Conservation (phyloP, 2,113 vertebrate genomes). For the Polypterus senegalus region DNA sequence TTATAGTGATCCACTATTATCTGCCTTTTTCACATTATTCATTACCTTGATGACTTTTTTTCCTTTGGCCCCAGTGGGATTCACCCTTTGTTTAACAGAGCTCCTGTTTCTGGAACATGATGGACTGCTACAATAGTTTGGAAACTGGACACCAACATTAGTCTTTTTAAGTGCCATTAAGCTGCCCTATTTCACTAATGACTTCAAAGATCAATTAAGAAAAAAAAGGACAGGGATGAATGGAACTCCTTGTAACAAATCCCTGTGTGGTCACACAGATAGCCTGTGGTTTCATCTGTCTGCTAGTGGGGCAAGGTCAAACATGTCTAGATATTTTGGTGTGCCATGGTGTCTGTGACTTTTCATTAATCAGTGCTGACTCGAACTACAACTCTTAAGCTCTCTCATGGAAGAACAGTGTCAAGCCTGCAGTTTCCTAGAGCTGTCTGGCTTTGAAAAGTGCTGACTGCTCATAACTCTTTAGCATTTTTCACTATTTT, state of each 20-base stretch:
- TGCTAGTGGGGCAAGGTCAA: conserved; percentile 15
- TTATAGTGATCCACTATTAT: neutral
- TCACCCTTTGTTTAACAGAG: conserved; percentile 5
- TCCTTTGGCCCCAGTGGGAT: neutral
- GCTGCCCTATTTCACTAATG: conserved; percentile 14
- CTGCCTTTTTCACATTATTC: neutral
- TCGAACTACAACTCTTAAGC: neutral
- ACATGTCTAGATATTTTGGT: conserved; percentile 8
- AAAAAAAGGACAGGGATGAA: neutral
- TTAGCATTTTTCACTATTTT: neutral
- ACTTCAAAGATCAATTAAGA: conserved; percentile 10
- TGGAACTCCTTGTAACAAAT: conserved; percentile 9
- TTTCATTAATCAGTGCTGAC: conserved; percentile 7
- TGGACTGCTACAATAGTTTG: conserved; percentile 5
- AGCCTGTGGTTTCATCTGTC: conserved; percentile 8
- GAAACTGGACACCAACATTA: conserved; percentile 9
- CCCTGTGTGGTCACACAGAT: conserved; percentile 6
- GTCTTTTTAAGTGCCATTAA: conserved; percentile 14
- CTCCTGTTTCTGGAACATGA: conserved; percentile 1
- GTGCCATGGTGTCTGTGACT: conserved; percentile 3
- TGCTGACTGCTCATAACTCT: conserved; percentile 31
- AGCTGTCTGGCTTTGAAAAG: conserved; percentile 29
- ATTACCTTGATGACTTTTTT: conserved; percentile 7
- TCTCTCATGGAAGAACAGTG: conserved; percentile 1
- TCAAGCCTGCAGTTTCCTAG: conserved; percentile 16